A percentile compares a stretch with the other conserved stretches of the same genome.
These are phyloP conservation scores for Rhinoptilus africanus DNA, from an alignment of 2,113 vertebrate species.

Conservation along the genomic window DNA sequence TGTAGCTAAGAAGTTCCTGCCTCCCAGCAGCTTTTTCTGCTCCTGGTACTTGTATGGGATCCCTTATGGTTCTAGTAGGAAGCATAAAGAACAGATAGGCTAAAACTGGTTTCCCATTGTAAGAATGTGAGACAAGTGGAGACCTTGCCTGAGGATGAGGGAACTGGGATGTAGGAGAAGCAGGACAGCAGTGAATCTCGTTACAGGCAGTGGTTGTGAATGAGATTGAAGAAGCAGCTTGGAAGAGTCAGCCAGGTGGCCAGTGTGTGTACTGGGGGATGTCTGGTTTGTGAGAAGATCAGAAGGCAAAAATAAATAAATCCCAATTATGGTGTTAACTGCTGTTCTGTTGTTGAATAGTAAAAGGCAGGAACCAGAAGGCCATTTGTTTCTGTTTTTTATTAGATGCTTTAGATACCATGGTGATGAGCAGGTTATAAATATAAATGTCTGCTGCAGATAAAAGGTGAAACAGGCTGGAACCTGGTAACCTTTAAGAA, in stretches of 20 bases:
- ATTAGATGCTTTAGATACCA: not conserved
- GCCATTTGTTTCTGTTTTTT: not conserved
- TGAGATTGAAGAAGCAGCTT: not conserved
- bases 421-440: not conserved
- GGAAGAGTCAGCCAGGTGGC: not conserved
- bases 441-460: not conserved
- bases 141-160: not conserved
- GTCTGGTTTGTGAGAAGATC: not conserved
- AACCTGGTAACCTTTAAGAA: not conserved
- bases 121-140: not conserved
- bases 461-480: not conserved
- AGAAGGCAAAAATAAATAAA: conserved; percentile 26
- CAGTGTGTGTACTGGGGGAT: not conserved
- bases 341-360: not conserved
- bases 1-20: accelerated
- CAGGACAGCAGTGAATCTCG: not conserved
- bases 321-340: not conserved
- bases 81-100: not conserved
- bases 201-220: not conserved
- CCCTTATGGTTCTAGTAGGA: not conserved
- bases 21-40: not conserved
- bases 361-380: not conserved
- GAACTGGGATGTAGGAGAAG: not conserved
- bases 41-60: not conserved
- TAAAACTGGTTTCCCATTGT: not conserved